Conservation (phyloP, 2,113 vertebrate species). For the Proterorhinus semilunaris region DNA sequence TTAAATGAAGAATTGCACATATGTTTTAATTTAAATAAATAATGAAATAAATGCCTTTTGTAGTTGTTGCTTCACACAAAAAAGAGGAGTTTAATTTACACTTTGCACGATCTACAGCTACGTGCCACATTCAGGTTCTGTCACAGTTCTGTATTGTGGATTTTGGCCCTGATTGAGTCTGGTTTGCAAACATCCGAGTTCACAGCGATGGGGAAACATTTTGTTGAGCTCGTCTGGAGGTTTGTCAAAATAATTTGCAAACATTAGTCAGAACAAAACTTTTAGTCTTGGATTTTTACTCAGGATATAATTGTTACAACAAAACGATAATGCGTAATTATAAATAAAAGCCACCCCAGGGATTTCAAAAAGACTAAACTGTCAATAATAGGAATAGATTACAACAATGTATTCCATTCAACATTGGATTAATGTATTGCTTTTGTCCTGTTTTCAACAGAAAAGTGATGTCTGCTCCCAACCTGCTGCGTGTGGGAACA, state of each 20-base stretch:
- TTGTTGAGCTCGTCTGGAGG: constrained; percentile 16
- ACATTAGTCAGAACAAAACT: neutral
- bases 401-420: neutral
- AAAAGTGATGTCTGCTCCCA: constrained; percentile 68
- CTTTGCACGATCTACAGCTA: neutral
- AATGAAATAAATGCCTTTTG: no score
- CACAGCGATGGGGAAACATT: constrained; percentile 17
- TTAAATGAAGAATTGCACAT: no score
- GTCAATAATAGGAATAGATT: neutral
- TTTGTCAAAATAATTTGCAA: constrained; percentile 24
- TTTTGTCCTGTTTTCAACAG: neutral
- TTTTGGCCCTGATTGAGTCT: neutral
- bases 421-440: no score
- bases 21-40: no score
- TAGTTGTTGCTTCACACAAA: no score
- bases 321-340: neutral
- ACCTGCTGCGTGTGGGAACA: constrained; percentile 71
- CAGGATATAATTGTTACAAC: neutral
- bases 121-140: constrained; percentile 1
- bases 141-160: constrained; percentile 4
- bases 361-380: neutral
- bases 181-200: constrained; percentile 6
- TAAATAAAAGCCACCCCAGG: neutral
- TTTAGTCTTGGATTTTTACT: neutral
- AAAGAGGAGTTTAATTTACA: neutral